phyloP scores from a whole-genome alignment of 2,888 invertebrate genomes.

The Pterobdella sp. region DNA sequence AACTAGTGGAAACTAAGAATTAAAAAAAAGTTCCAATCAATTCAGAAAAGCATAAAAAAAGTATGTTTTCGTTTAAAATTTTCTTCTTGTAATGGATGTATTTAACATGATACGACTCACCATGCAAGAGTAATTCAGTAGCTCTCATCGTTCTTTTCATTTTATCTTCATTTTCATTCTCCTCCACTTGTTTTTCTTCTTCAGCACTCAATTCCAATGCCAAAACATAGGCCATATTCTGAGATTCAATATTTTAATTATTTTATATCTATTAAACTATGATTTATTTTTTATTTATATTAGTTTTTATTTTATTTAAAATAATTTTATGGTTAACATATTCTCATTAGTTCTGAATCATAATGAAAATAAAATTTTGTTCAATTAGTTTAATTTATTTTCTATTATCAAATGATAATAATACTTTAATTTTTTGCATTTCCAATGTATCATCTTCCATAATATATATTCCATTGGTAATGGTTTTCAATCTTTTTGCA shows the following conservation, averaged over 20 bases:
- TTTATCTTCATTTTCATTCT: constrained; percentile 40
- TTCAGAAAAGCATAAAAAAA: no score
- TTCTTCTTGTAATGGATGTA: no score
- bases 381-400: background rate
- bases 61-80: no score
- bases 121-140: constrained; percentile 47
- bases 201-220: constrained; percentile 41
- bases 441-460: constrained; percentile 40
- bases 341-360: background rate
- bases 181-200: constrained; percentile 41
- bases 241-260: no score
- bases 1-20: no score
- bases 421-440: constrained; percentile 45
- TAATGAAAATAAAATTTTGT: background rate
- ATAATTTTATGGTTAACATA: background rate
- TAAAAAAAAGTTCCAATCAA: no score
- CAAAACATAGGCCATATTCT: constrained; percentile 47
- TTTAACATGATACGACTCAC: background rate
- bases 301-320: background rate
- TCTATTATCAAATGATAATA: background rate
- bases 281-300: background rate
- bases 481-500: constrained; percentile 41
- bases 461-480: constrained; percentile 44
- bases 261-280: no score
- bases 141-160: constrained; percentile 44